Percentiles rank a stretch among this genome's conserved stretches.
Conservation (phyloP, 2,888 invertebrate genomes). For the Phengaris arion region DNA sequence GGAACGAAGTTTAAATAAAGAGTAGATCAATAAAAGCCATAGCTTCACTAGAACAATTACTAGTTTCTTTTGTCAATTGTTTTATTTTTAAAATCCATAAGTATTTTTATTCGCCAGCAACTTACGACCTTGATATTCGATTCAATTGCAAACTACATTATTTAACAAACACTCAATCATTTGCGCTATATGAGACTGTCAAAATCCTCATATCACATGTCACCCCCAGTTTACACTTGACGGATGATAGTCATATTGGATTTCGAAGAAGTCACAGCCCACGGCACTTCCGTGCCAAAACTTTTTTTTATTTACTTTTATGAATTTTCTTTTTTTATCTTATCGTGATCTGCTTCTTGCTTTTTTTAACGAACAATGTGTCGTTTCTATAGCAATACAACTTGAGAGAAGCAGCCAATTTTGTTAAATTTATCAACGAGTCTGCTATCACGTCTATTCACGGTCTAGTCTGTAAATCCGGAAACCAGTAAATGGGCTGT, state of each 20-base stretch:
- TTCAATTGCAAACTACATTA: slow-evolving; percentile 12
- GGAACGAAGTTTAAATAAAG: too few relatives aligned
- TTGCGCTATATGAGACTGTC: slow-evolving; percentile 40
- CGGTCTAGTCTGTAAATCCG: too few relatives aligned
- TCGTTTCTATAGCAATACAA: background rate
- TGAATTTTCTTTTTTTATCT: background rate
- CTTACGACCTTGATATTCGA: background rate
- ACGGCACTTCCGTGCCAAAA: background rate
- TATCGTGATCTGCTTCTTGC: background rate
- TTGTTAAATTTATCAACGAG: too few relatives aligned
- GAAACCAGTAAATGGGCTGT: too few relatives aligned
- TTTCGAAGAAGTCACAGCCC: slow-evolving; percentile 41
- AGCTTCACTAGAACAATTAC: too few relatives aligned
- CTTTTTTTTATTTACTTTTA: background rate
- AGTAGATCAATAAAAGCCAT: too few relatives aligned
- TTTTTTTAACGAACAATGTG: background rate
- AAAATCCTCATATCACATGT: slow-evolving; percentile 48
- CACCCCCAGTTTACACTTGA: slow-evolving; percentile 63
- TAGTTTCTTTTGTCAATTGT: too few relatives aligned
- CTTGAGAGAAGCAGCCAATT: too few relatives aligned
- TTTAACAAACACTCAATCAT: slow-evolving; percentile 37
- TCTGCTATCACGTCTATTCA: too few relatives aligned
- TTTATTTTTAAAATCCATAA: too few relatives aligned
- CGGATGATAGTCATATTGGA: slow-evolving; percentile 53
- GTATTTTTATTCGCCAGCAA: background rate